Conservation (phyloP, 2,888 invertebrate genomes). For the Heliconius cydno region DNA sequence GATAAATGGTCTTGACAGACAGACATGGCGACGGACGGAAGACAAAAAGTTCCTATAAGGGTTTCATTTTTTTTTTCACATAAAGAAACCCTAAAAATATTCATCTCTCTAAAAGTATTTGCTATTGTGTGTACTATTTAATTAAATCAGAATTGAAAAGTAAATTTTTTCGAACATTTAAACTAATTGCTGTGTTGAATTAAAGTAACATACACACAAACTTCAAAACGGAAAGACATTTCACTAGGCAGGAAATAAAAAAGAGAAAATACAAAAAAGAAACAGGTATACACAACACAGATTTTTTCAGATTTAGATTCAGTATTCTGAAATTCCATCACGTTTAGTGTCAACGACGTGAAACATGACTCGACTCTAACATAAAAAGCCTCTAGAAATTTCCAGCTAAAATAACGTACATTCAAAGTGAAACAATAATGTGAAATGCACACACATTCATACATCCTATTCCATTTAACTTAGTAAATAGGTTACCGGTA, state of each 20-base stretch:
- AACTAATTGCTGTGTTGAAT: no score
- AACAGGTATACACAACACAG: background rate
- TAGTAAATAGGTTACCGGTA: conserved; percentile 28
- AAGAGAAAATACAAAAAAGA: background rate
- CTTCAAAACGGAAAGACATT: background rate
- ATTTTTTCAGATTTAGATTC: background rate
- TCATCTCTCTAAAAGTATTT: background rate
- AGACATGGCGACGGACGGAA: no score
- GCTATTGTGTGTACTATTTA: background rate
- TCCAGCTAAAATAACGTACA: conserved; percentile 27
- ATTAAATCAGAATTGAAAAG: background rate
- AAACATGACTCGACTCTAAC: conserved; percentile 14
- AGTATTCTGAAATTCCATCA: conserved; percentile 1
- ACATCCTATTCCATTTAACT: conserved; percentile 31
- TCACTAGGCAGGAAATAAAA: background rate
- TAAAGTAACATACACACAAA: background rate
- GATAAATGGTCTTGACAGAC: no score
- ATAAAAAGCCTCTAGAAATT: conserved; percentile 20
- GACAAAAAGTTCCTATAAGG: no score
- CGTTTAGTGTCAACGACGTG: conserved; percentile 25
- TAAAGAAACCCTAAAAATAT: background rate
- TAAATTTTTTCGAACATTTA: background rate
- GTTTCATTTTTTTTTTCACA: background rate
- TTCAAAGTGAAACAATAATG: conserved; percentile 31
- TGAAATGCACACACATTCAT: conserved; percentile 26